A percentile compares a stretch with the other conserved stretches of the same genome.
Evolutionary conservation across 2,888 invertebrate genomes (phyloP).

Genomic region (Gisinianus flammeolus): DNA sequence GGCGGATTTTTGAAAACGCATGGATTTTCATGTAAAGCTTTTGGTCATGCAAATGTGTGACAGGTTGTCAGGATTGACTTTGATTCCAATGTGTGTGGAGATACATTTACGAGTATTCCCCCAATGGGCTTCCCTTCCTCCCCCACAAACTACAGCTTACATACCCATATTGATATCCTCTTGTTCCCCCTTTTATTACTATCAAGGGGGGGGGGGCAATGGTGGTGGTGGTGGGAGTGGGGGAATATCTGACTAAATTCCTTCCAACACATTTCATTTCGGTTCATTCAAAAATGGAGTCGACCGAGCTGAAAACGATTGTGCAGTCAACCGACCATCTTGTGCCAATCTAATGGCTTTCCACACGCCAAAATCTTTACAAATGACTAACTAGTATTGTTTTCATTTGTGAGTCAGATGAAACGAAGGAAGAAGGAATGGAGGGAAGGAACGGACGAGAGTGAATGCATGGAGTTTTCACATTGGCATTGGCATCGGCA

Average conservation of each 20-base stretch:
- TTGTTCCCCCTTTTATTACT: no score
- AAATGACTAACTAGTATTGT: background rate
- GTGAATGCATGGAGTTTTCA: background rate
- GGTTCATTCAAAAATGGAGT: slow-evolving; percentile 10
- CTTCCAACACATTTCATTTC: slow-evolving; percentile 24
- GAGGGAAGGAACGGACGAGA: background rate
- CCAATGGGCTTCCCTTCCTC: background rate
- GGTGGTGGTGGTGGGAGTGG: no score
- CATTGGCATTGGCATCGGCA: no score
- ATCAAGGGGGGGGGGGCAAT: no score
- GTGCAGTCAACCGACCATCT: background rate
- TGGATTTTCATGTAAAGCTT: no score
- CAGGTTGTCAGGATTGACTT: background rate
- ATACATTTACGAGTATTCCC: background rate
- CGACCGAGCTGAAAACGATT: slow-evolving; percentile 37
- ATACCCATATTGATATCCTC: no score
- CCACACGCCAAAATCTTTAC: background rate
- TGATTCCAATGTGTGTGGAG: background rate
- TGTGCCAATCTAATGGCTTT: background rate
- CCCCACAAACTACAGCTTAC: background rate
- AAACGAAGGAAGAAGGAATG: background rate
- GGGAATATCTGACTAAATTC: no score
- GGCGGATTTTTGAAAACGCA: no score
- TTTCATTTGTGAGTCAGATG: background rate
- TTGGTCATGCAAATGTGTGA: background rate